Evolutionary conservation across 1,140 invertebrate genomes (phyloP).

Genomic region (Drosophila auraria): DNA sequence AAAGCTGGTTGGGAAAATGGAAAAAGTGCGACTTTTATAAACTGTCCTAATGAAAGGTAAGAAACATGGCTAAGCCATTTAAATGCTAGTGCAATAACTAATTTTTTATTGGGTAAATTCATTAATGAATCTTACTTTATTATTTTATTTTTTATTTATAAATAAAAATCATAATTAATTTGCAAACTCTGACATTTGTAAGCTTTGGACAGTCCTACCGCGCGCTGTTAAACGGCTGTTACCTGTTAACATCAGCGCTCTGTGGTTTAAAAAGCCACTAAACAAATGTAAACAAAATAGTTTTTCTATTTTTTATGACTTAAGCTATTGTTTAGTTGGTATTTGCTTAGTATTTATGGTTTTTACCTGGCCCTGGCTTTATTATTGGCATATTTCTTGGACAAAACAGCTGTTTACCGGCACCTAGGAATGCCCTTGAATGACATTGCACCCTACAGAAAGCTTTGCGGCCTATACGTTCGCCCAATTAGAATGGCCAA

Average conservation of each 20-base stretch:
- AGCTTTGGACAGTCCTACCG: background rate
- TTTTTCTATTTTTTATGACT: constrained; percentile 10
- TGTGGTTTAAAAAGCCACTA: constrained; percentile 6
- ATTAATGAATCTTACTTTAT: background rate
- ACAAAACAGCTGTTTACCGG: constrained; percentile 46
- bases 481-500: background rate
- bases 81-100: background rate
- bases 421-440: constrained; percentile 71
- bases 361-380: background rate
- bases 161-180: background rate
- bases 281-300: constrained; percentile 47
- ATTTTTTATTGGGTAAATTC: background rate
- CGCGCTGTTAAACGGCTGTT: constrained; percentile 1
- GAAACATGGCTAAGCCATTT: background rate
- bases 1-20: too few relatives aligned
- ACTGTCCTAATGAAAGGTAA: background rate
- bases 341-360: background rate
- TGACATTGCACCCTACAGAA: constrained; percentile 77
- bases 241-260: background rate
- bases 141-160: background rate
- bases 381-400: constrained; percentile 6
- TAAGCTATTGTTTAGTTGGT: background rate
- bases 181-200: rapidly evolving
- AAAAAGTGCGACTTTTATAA: too few relatives aligned
- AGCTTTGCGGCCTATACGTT: constrained; percentile 5